These are phyloP conservation scores for Hippolais icterina DNA, from an alignment of 2,113 vertebrate species.

Conservation along the genomic window DNA sequence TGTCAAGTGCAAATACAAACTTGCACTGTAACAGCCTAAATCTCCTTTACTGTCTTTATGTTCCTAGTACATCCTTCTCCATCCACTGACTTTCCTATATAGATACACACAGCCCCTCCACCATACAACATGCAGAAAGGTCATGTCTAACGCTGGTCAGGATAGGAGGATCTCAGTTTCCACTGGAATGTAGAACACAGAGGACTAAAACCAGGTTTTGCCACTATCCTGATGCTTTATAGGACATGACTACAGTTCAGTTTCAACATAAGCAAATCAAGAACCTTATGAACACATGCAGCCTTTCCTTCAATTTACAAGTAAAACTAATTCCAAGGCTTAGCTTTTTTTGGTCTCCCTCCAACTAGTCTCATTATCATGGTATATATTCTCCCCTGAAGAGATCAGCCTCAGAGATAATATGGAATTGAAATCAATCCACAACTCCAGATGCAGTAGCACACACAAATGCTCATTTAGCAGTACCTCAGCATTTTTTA, in stretches of 20 bases:
- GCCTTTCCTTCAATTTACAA: neutral
- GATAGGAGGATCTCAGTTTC: neutral
- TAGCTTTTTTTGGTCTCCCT: no score
- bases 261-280: neutral
- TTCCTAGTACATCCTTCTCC: neutral
- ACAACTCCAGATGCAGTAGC: neutral
- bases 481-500: neutral
- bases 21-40: neutral
- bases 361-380: neutral
- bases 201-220: neutral
- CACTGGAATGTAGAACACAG: neutral
- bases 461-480: fast-evolving
- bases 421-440: neutral
- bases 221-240: neutral
- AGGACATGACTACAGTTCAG: neutral
- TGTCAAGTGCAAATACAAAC: neutral
- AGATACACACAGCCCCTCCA: neutral
- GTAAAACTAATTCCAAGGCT: neutral
- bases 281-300: neutral
- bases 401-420: neutral
- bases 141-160: neutral
- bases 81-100: neutral
- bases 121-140: neutral
- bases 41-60: neutral
- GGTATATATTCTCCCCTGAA: neutral